These are phyloP conservation scores for Aphis gossypii DNA, from an alignment of 1,140 invertebrate species.

Conservation along the genomic window DNA sequence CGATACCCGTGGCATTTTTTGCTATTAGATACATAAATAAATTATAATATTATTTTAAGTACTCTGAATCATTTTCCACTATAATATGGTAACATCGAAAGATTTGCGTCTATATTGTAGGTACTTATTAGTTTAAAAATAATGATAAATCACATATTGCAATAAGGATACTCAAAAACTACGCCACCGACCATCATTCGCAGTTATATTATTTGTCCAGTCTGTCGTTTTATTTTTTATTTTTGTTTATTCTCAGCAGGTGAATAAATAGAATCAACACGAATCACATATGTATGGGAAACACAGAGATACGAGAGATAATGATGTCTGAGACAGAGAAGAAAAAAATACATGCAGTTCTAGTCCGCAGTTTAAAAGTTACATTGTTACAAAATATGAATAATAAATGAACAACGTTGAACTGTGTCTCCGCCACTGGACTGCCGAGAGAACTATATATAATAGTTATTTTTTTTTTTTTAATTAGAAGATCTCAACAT, in stretches of 20 bases:
- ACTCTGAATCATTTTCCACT: background rate
- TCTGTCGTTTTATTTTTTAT: background rate
- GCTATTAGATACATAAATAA: background rate
- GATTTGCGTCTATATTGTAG: background rate
- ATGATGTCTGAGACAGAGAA: background rate
- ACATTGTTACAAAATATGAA: no score
- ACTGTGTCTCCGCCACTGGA: no score
- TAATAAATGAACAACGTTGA: no score
- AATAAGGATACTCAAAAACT: background rate
- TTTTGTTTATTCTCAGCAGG: background rate
- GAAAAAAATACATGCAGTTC: background rate
- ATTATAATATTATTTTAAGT: background rate
- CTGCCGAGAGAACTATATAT: no score
- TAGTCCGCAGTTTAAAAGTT: no score
- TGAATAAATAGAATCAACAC: background rate
- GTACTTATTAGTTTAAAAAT: background rate
- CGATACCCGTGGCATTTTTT: background rate
- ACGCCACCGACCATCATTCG: background rate
- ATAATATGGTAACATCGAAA: no score
- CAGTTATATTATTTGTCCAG: background rate
- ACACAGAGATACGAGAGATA: background rate
- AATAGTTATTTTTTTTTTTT: no score
- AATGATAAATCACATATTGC: background rate
- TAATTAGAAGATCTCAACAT: no score
- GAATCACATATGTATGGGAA: background rate